These are phyloP conservation scores for Strigamia maritima DNA, from an alignment of 2,888 invertebrate species.

Conservation along the genomic window DNA sequence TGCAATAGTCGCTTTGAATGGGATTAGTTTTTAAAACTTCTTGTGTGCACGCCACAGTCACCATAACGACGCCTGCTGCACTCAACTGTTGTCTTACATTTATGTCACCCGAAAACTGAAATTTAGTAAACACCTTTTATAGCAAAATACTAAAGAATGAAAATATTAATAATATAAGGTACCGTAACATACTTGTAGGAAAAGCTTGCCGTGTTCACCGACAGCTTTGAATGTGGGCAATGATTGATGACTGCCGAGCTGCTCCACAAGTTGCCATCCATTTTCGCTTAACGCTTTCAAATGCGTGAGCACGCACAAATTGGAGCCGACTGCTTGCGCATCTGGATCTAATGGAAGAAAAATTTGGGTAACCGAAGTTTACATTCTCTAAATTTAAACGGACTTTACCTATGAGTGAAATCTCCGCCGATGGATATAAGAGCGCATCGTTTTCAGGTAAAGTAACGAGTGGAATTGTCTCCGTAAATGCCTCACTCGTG, in stretches of 20 bases:
- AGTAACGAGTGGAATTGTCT: constrained; percentile 80
- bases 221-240: constrained; percentile 18
- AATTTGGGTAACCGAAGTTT: neutral
- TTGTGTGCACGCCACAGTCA: neutral
- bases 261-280: constrained; percentile 1
- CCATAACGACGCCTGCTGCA: neutral
- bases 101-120: neutral
- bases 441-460: constrained; percentile 81
- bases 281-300: neutral
- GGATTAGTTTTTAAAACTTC: neutral
- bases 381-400: neutral
- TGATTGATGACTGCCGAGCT: neutral
- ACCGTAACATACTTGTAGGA: constrained; percentile 11
- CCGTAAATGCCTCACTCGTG: constrained; percentile 64
- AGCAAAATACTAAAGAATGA: neutral
- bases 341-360: neutral
- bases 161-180: too few relatives aligned
- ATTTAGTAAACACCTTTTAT: neutral
- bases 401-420: constrained; percentile 69
- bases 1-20: neutral
- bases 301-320: constrained; percentile 22
- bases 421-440: constrained; percentile 81
- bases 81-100: neutral
- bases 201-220: constrained; percentile 16
- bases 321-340: neutral